Evolutionary conservation across 2,797 vertebrate species (phyloP).

Genomic region (Spatula clypeata): DNA sequence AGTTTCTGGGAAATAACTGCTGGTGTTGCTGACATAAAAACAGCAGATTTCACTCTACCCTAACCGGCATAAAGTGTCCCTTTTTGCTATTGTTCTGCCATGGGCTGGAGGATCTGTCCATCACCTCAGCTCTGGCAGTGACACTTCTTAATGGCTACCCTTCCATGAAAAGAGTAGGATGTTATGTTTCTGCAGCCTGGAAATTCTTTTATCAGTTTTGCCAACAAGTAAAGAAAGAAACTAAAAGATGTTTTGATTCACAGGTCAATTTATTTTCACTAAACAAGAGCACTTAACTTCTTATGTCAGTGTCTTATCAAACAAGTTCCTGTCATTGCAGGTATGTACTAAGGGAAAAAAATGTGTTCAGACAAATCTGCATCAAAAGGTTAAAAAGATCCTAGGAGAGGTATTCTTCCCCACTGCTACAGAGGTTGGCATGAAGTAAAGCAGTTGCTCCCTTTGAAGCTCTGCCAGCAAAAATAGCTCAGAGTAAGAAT

Average conservation of each 20-base stretch:
- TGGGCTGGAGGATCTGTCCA: not conserved
- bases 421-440: slow-evolving; percentile 68
- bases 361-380: slow-evolving; percentile 73
- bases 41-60: not conserved
- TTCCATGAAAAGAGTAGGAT: not conserved
- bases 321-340: slow-evolving; percentile 48
- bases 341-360: slow-evolving; percentile 62
- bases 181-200: slow-evolving; percentile 2
- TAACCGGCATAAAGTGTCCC: accelerated
- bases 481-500: slow-evolving; percentile 77
- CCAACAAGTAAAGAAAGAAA: slow-evolving; percentile 43
- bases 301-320: slow-evolving; percentile 44
- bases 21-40: not conserved
- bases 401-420: slow-evolving; percentile 69
- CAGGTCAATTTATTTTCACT: slow-evolving; percentile 44
- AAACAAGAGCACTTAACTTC: slow-evolving; percentile 11
- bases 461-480: slow-evolving; percentile 77
- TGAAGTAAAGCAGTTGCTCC: slow-evolving; percentile 57
- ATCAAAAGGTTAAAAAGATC: slow-evolving; percentile 67
- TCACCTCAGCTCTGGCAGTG: not conserved
- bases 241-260: slow-evolving; percentile 38
- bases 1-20: slow-evolving; percentile 15
- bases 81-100: not conserved
- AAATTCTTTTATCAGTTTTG: slow-evolving; percentile 59
- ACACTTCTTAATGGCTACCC: accelerated